These are phyloP conservation scores for Anneissia japonica DNA, from an alignment of 35 echinoderm and acorn worm species.

Conservation along the genomic window DNA sequence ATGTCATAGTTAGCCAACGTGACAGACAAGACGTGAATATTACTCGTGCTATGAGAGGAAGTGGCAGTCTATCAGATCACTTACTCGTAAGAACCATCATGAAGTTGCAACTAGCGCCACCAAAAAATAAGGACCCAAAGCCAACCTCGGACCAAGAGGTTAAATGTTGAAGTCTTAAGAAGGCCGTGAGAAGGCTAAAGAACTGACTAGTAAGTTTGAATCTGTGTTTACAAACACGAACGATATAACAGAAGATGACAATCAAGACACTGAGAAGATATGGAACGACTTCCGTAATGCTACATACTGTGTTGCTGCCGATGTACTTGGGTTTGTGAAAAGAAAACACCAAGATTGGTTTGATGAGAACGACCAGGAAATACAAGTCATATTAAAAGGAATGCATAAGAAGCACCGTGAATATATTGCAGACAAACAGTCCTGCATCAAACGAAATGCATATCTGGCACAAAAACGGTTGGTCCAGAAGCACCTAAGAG, in stretches of 20 bases:
- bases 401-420: no score
- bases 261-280: not conserved
- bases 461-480: no score
- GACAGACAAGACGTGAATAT: not conserved
- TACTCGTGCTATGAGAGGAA: not conserved
- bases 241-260: not conserved
- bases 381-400: no score
- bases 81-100: not conserved
- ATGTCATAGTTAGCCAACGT: conserved; percentile 4
- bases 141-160: not conserved
- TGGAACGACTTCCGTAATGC: not conserved
- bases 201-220: not conserved
- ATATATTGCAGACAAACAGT: no score
- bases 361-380: conserved; percentile 34
- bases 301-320: not conserved
- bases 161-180: no score
- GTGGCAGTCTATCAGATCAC: not conserved
- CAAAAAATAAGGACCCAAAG: not conserved
- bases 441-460: no score
- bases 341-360: conserved; percentile 41
- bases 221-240: not conserved
- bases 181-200: not conserved
- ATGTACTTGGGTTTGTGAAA: not conserved
- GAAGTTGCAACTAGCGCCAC: not conserved
- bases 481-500: no score